Evolutionary conservation across 2,888 invertebrate species (phyloP), one percentile per base, ranked within the genome.

Genomic region (Ernsta delagoae): DNA sequence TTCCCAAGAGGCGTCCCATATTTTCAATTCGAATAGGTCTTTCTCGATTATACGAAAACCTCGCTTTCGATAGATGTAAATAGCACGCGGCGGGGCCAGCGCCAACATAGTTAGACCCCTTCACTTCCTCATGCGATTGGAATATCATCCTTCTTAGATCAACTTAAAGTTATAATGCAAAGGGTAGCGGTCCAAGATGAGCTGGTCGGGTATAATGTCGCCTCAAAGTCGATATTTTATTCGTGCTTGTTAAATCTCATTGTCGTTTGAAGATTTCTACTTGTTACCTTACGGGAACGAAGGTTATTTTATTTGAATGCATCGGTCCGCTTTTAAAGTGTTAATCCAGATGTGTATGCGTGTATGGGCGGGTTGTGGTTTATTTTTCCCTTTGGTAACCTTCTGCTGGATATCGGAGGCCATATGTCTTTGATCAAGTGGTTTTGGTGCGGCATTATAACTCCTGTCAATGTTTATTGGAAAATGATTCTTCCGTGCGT

Each of bases 241-340:
- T 86, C 86, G 74, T 85, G 85, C 87, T 89, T 87, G 88, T 89
- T 89, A 89, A 87, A 88, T 82, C 84, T 84, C 82, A 88, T 90
- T 89, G 84, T 83, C 75, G 80, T 79, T 79, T 75, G 73, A 75
- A 85, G 82, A 84, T 85, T 87, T 84, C 85, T 83, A 86, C 83
- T 87, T 83, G 83, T 82, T 76, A 75, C 72, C 74, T 75, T 73
- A 72, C 71, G 71, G 74, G 75, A 75, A 75, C 72, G 74, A 74
- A 75, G 74, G 72, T 77, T 76, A 77, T 77, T 77, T 76, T 75
- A 75, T 77, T 75, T 74, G 75, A 74, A 75, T 76, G 68, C 70
- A 74, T 66, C 64, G 72, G 71, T 69, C 71, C 68, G 70, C 16
- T 67, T 71, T 70, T 66, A 70, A 70, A 71, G 75, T 75, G 70